phyloP scores from a whole-genome alignment of 2,113 vertebrate genomes.

The Vulpes lagopus region DNA sequence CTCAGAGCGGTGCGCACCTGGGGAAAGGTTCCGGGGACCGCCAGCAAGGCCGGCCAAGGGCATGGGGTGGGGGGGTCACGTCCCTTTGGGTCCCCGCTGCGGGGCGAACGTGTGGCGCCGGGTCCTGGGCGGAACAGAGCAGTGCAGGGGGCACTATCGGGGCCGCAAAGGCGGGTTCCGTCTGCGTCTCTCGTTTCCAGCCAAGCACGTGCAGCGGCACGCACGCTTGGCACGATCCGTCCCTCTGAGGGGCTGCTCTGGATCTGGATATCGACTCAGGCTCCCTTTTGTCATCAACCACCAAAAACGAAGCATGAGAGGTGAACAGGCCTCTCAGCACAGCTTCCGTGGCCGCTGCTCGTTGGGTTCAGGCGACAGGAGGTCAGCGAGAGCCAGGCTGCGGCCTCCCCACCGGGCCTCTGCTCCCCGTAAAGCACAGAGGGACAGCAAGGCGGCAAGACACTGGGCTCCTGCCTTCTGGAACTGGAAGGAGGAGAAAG shows the following conservation, averaged over 20 bases:
- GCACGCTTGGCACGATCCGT: no score
- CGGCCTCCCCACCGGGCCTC: neutral
- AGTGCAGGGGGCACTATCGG: accelerated
- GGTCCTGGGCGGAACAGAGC: no score
- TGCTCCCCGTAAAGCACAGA: neutral
- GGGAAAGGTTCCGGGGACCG: neutral
- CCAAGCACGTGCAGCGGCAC: neutral
- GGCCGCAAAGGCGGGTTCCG: neutral
- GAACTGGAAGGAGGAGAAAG: neutral
- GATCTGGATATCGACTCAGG: accelerated
- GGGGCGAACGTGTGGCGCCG: accelerated
- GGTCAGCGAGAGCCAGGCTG: no score
- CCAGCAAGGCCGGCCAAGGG: neutral
- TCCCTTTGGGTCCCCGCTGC: neutral
- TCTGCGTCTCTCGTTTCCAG: neutral
- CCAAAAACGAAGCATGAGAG: neutral
- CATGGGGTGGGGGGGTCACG: neutral
- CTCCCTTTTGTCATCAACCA: neutral
- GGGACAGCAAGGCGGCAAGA: neutral
- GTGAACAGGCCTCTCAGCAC: neutral
- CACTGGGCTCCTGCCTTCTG: accelerated
- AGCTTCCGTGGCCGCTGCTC: neutral
- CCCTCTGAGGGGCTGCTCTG: neutral
- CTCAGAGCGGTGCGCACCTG: no score
- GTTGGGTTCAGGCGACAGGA: neutral